Base-by-base conservation (phyloP, 2,888 invertebrate species). In the Drosophila falleni region DNA sequence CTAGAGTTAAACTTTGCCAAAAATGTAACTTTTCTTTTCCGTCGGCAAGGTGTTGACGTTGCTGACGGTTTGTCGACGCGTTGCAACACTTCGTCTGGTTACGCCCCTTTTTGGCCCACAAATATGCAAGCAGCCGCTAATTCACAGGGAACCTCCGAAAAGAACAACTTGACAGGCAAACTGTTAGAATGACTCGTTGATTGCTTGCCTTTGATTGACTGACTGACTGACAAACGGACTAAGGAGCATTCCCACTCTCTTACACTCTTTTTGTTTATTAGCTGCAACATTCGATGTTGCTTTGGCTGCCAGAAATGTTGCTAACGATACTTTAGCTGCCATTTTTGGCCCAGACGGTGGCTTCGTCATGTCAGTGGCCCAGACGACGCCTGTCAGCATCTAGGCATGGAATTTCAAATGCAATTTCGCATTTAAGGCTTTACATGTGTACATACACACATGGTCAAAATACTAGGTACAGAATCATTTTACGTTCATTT, bases 131-230 rank as follows among this genome's bases (percentile, higher is more conserved):
- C 68, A 71, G 86, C 60, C 86, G 88, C 83, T 82, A 88, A 88
- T 82, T 86, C 80, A 53, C 69, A 76, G 39, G 51, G 68, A 70
- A 61, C 74, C 19, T 47, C 60, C 59, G 60, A 81, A 85, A 85
- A 85, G 89, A 86, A 82, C 80, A 86, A 71, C 59, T 88, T 86
- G 89, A 89, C 89, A 82, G 78, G 74, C 65, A 59, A 75, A 67
- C 84, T 67, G 78, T 75, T 73, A 55, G 71, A 83, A 78, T 87
- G 85, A 86, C 73, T 77, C 63, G 90, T 60, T 80, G 82, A 82
- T 80, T 81, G 80, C 46, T 74, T 79, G 63, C 56, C 56, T 54
- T 66, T 51, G 73, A 56, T 70, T 79, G 76, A 81, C 64, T 79
- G 71, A 78, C 66, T 67, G 65, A 61, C 56, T 79, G 76, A 81